Percentiles rank a stretch among this genome's conserved stretches.
Evolutionary conservation across 2,888 invertebrate genomes (phyloP).

Genomic region (Portevinia maculata): DNA sequence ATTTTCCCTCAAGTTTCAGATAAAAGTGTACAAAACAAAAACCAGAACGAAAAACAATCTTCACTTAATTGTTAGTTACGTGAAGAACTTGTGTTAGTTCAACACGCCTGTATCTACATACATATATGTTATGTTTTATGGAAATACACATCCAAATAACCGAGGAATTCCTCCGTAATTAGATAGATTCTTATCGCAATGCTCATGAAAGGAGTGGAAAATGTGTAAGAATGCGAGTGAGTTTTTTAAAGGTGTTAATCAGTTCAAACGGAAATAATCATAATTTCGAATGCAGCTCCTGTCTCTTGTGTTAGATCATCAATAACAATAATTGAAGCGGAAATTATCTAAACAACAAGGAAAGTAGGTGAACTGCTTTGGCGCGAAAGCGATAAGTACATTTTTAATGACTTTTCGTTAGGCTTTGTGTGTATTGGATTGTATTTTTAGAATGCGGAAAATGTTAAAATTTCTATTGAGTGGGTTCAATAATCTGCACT

Average conservation of each 20-base stretch:
- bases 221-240: conserved; percentile 48
- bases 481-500: conserved; percentile 51
- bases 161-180: conserved; percentile 31
- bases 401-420: too few species aligned
- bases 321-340: conserved; percentile 34
- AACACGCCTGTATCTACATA: conserved; percentile 9
- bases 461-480: conserved; percentile 24
- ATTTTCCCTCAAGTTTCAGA: conserved; percentile 21
- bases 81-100: conserved; percentile 18
- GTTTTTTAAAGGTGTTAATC: conserved; percentile 25
- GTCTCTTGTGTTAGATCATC: conserved; percentile 27
- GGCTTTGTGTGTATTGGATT: not conserved
- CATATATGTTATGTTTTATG: conserved; percentile 19
- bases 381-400: not conserved
- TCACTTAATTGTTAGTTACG: conserved; percentile 51
- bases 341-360: conserved; percentile 36
- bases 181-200: conserved; percentile 54
- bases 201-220: conserved; percentile 46
- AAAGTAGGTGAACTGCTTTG: conserved; percentile 53
- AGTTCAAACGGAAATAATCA: conserved; percentile 30
- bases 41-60: conserved; percentile 32
- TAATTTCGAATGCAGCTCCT: conserved; percentile 24
- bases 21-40: conserved; percentile 30
- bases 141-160: conserved; percentile 22
- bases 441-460: conserved; percentile 65